Conservation (phyloP, 2,113 vertebrate species). For the Maylandia zebra region DNA sequence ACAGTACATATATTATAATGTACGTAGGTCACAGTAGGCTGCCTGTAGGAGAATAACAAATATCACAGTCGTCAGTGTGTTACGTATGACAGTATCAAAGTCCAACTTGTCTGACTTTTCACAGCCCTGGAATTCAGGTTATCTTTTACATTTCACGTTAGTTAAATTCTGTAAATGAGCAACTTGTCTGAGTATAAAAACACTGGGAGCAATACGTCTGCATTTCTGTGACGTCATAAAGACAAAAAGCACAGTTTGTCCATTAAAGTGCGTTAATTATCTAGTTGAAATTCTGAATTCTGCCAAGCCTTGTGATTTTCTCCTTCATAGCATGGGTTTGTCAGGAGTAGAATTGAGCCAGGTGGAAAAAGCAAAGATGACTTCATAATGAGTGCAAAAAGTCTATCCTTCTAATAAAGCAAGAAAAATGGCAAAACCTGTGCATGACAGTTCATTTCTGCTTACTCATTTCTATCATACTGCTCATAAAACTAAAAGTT, state of each 20-base stretch:
- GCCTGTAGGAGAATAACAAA: neutral
- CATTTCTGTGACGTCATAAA: neutral
- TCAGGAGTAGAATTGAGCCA: neutral
- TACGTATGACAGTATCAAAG: neutral
- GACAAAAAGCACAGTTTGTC: neutral
- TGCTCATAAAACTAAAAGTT: neutral
- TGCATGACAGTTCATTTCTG: neutral
- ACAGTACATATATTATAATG: neutral
- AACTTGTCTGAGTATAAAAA: neutral
- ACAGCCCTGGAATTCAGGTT: neutral
- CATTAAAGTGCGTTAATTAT: neutral
- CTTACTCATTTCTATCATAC: neutral
- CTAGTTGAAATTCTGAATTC: neutral
- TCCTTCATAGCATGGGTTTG: neutral
- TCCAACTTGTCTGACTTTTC: neutral
- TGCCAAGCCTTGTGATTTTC: neutral
- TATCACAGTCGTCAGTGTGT: neutral
- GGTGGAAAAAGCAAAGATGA: neutral
- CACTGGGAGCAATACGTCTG: neutral
- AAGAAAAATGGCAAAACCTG: neutral
- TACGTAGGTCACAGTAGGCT: neutral
- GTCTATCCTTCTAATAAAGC: neutral
- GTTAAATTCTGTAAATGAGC: neutral
- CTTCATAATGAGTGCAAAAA: neutral
- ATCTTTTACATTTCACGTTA: neutral